These are phyloP conservation scores for Lordiphosa clarofinis DNA, from an alignment of 1,140 invertebrate species.

Conservation along the genomic window DNA sequence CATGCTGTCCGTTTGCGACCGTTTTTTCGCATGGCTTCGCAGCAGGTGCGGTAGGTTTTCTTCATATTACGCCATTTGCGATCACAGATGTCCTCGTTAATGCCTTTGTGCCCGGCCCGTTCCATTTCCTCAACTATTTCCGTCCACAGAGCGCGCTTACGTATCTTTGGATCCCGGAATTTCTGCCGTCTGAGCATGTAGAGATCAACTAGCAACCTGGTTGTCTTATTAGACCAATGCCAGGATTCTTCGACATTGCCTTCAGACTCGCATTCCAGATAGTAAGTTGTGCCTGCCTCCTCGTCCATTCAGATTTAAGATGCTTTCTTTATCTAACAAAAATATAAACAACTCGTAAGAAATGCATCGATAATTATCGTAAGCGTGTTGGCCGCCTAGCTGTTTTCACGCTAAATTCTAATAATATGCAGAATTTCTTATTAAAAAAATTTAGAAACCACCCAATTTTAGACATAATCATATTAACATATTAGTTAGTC, in stretches of 20 bases:
- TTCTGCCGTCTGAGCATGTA: constrained; percentile 23
- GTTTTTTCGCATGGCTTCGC: constrained; percentile 25
- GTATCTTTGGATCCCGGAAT: constrained; percentile 32
- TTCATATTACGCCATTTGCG: constrained; percentile 51
- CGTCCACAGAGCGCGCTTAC: constrained; percentile 28
- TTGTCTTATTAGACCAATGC: constrained; percentile 42
- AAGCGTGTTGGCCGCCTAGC: no score
- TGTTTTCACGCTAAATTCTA: not conserved
- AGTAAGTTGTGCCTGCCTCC: constrained; percentile 25
- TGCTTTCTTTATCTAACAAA: not conserved
- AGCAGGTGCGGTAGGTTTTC: constrained; percentile 40
- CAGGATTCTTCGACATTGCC: constrained; percentile 27
- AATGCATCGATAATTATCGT: no score
- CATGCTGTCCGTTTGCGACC: constrained; percentile 32
- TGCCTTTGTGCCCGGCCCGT: constrained; percentile 30
- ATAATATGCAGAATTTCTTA: no score
- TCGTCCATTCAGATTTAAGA: constrained; percentile 20
- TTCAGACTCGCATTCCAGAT: constrained; percentile 22
- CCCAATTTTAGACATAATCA: no score
- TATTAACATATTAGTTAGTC: no score
- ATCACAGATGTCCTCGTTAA: constrained; percentile 45
- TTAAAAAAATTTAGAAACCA: no score
- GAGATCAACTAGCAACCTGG: constrained; percentile 34
- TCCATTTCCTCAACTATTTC: constrained; percentile 46
- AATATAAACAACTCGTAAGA: not conserved